These are phyloP conservation scores for Harpagifer antarcticus DNA, from an alignment of 2,797 vertebrate genomes.

Conservation along the genomic window DNA sequence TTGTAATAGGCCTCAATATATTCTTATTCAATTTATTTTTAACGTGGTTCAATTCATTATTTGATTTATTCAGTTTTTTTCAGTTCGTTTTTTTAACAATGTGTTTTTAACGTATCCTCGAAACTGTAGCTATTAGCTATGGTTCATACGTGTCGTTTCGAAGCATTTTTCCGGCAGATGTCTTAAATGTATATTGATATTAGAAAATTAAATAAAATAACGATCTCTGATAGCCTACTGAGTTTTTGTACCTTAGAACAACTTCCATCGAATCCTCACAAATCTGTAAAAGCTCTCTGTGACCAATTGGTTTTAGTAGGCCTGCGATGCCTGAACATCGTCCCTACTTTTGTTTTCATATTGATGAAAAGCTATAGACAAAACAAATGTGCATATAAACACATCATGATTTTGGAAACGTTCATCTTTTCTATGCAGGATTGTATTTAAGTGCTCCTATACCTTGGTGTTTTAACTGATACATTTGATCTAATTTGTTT, in stretches of 20 bases:
- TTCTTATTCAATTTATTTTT: no score
- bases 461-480: no score
- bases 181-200: no score
- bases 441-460: not conserved
- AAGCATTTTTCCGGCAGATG: no score
- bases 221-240: no score
- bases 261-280: not conserved
- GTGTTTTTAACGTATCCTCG: no score
- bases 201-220: no score
- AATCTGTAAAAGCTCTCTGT: not conserved
- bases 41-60: no score
- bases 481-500: not conserved
- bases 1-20: no score
- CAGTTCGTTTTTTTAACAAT: not conserved
- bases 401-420: not conserved
- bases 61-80: not conserved
- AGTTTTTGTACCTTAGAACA: no score
- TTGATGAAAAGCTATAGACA: conserved; percentile 4
- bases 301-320: not conserved
- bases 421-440: not conserved
- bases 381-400: not conserved
- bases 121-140: no score
- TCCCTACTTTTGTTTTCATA: not conserved
- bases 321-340: not conserved
- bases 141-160: no score